Evolutionary conservation across 2,888 invertebrate genomes (phyloP).

Genomic region (Stenodera caucasica): DNA sequence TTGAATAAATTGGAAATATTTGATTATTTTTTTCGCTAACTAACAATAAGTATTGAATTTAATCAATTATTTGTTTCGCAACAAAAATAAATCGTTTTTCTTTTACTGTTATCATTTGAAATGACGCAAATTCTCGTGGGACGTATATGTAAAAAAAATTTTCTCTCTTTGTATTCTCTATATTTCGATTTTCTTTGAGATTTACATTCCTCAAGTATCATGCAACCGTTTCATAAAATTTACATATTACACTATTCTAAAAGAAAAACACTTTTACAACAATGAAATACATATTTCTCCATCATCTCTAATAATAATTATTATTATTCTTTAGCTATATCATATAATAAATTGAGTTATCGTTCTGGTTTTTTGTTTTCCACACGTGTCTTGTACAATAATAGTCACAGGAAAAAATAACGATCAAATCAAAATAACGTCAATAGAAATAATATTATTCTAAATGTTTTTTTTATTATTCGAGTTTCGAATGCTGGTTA

Average conservation of each 20-base stretch:
- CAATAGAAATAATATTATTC: no score
- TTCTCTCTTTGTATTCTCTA: not conserved
- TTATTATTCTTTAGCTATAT: no score
- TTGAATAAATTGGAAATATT: no score
- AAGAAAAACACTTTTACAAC: not conserved
- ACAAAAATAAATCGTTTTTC: not conserved
- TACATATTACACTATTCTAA: not conserved
- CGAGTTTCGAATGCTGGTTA: slow-evolving; percentile 9
- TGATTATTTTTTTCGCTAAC: no score
- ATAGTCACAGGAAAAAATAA: no score
- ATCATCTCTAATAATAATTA: not conserved
- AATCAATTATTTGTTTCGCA: not conserved
- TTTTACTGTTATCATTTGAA: not conserved
- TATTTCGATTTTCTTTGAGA: not conserved
- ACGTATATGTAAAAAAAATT: not conserved
- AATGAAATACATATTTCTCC: not conserved
- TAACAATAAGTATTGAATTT: not conserved
- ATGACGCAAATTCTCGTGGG: not conserved
- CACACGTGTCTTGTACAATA: not conserved
- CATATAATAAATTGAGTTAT: no score
- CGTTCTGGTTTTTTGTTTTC: not conserved
- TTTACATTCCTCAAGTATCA: slow-evolving; percentile 3
- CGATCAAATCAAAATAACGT: not conserved
- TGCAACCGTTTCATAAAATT: not conserved
- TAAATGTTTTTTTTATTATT: slow-evolving; percentile 14